phyloP scores from a whole-genome alignment of 2,888 invertebrate genomes.

The Fragum whitleyi region DNA sequence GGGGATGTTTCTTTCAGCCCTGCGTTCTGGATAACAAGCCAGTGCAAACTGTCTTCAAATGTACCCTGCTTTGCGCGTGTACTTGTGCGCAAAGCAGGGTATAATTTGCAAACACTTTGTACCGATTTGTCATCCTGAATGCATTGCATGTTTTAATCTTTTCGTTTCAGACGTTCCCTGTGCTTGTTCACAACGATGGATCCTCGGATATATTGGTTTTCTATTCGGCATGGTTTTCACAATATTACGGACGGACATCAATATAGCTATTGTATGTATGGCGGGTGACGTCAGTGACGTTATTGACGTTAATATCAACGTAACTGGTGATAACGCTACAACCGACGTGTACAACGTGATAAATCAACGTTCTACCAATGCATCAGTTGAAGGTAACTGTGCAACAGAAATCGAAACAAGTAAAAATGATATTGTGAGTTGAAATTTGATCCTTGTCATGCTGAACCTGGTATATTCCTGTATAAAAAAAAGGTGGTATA shows the following conservation, averaged over 20 bases:
- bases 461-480: no score
- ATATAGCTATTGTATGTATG: conserved; percentile 19
- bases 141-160: no score
- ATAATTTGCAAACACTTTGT: no score
- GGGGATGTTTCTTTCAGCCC: no score
- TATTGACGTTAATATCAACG: background rate
- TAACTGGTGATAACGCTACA: background rate
- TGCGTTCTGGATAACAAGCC: no score
- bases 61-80: no score
- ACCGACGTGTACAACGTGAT: background rate
- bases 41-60: no score
- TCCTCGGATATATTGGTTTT: conserved; percentile 11
- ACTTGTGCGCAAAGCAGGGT: no score
- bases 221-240: conserved; percentile 12
- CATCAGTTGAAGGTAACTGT: background rate
- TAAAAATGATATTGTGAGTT: background rate
- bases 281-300: background rate
- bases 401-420: background rate
- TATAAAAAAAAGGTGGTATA: no score
- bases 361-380: background rate
- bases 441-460: no score
- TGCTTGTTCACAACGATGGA: conserved; percentile 11
- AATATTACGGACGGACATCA: background rate
- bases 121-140: no score
- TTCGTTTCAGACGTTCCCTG: background rate